Base-by-base conservation (phyloP, 2,797 vertebrate species). In the Cetoscarus ocellatus region DNA sequence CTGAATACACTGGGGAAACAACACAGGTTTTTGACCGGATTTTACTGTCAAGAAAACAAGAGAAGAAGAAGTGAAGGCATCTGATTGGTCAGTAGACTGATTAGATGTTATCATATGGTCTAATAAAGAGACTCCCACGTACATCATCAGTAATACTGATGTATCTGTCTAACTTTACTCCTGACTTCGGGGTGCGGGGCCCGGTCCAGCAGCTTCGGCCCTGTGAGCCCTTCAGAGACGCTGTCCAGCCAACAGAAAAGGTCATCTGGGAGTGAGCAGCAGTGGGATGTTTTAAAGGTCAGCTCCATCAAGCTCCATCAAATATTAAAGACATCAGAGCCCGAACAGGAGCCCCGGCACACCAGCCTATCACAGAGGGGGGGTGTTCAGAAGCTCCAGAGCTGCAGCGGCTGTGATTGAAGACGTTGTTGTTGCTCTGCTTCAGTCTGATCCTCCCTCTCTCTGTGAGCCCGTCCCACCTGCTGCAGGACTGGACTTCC, bases 271-370 rank as follows among this genome's bases (percentile, higher is more conserved):
- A 83, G 80, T 69, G 73, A 62, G 47, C 69, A 80, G 80, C 83
- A 73, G 77, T 76, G 75, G 85, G 87, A 89, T 67, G 68, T 78
- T 70, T 86, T 90, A 86, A 94, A 94, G 92, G 92, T 93, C 91
- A 89, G 74, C 56, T 73, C 78, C 84, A 87, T 88, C 70, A 39
- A 60, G 70, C 77, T 69, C 76, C 73, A 92, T 94, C 90, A 92
- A 88, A 93, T 88, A 91, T 91, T 89, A 92, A 93, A 77, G 84
- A 73, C 87, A 80, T 52, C 71, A 52, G 76, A 74, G 79, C 71
- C 71, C 54, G 45, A 80, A 88, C 88, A 68, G 73, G 81, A 79
- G 84, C 79, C 80, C 88, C 17, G 27, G 61, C 82, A 57, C 67
- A 76, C 82, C 83, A 79, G 88, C 81, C 88, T 75, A 83, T 70